Evolutionary conservation across 1,140 invertebrate species (phyloP).

Genomic region (Megalonaias nervosa): DNA sequence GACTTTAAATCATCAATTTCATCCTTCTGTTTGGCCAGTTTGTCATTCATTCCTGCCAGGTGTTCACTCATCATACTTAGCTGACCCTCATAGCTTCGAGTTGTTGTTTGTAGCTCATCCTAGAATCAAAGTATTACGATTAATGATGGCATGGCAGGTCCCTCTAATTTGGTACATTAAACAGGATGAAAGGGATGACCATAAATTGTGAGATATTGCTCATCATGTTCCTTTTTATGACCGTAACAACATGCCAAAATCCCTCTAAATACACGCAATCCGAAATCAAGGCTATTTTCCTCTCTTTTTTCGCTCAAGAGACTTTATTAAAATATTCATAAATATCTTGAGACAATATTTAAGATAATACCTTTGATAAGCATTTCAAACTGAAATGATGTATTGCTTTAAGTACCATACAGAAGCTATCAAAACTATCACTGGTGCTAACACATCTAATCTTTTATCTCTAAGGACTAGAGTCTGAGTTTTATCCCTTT

Average conservation of each 20-base stretch:
- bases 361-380: neutral
- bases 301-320: too few species aligned
- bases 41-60: slow-evolving; percentile 92
- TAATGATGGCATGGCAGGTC: too few species aligned
- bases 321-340: neutral
- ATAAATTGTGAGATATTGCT: neutral
- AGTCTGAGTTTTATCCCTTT: too few species aligned
- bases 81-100: slow-evolving; percentile 89
- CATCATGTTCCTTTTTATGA: neutral
- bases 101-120: slow-evolving; percentile 79
- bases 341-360: neutral
- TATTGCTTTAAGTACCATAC: neutral
- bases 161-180: neutral
- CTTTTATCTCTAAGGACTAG: too few species aligned
- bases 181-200: neutral
- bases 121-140: slow-evolving; percentile 38
- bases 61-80: slow-evolving; percentile 93
- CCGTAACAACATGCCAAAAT: neutral
- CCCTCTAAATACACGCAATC: neutral
- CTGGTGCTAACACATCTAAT: too few species aligned
- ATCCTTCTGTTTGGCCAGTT: slow-evolving; percentile 85
- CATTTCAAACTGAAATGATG: neutral
- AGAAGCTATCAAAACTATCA: too few species aligned
- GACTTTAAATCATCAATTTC: slow-evolving; percentile 74
- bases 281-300: neutral